Conservation (phyloP, 2,797 vertebrate genomes). For the Semaprochilodus insignis region DNA sequence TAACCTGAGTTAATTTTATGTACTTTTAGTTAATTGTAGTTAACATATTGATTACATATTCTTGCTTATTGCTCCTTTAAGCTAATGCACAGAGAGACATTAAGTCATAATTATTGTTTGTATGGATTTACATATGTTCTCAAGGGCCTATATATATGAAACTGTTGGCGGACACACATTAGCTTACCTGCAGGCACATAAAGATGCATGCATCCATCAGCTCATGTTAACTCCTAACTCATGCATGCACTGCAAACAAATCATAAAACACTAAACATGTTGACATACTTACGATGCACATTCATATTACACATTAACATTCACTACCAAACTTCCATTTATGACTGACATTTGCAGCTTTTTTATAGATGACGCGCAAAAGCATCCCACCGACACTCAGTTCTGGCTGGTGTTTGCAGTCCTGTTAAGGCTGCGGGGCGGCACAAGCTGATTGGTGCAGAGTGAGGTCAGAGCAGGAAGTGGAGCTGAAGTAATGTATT, state of each 20-base stretch:
- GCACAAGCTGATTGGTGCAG: slow-evolving; percentile 40
- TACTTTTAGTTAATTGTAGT: no score
- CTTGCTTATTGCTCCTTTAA: no score
- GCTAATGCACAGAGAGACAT: no score
- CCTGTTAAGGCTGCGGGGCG: slow-evolving; percentile 25
- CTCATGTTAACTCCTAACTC: not conserved
- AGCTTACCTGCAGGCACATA: not conserved
- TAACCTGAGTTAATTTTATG: no score
- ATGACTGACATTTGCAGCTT: not conserved
- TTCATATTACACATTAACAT: slow-evolving; percentile 38
- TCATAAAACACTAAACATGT: not conserved
- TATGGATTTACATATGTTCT: no score
- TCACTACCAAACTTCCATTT: not conserved
- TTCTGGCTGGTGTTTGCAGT: slow-evolving; percentile 27
- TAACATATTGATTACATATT: no score
- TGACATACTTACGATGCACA: slow-evolving; percentile 29
- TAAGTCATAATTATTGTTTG: no score
- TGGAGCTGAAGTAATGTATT: slow-evolving; percentile 61
- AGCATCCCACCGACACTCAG: not conserved
- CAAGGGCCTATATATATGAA: no score
- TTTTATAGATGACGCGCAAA: slow-evolving; percentile 6
- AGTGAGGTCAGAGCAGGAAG: slow-evolving; percentile 56
- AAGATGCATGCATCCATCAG: not conserved
- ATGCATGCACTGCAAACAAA: not conserved
- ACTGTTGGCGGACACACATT: not conserved